These are phyloP conservation scores for Hestina assimilis DNA, from an alignment of 1,140 invertebrate species.

Conservation along the genomic window DNA sequence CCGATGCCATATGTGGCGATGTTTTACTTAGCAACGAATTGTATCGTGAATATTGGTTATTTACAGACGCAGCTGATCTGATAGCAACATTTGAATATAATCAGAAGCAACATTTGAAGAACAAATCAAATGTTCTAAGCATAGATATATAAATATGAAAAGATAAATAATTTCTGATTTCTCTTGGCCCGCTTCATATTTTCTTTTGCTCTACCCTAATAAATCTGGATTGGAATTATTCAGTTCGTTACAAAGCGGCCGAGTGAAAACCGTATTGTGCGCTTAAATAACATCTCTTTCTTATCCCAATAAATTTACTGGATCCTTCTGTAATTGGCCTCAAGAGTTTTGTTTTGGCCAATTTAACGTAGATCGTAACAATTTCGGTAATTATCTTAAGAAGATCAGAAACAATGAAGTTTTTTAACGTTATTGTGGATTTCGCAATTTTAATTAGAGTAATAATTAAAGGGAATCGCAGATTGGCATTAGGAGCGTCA, in stretches of 20 bases:
- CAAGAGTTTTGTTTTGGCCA: conserved; percentile 15
- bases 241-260: conserved; percentile 14
- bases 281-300: conserved; percentile 23
- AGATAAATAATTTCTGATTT: conserved; percentile 1
- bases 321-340: conserved; percentile 25
- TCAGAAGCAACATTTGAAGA: no score
- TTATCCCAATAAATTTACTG: conserved; percentile 19
- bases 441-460: neutral
- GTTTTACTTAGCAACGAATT: no score
- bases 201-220: conserved; percentile 18
- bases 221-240: conserved; percentile 30
- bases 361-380: conserved; percentile 12
- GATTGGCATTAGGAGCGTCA: neutral
- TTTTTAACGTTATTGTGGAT: neutral
- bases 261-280: conserved; percentile 13
- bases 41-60: no score
- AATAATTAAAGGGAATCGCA: neutral
- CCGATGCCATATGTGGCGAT: no score
- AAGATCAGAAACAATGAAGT: conserved; percentile 18
- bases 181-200: neutral
- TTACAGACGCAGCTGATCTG: no score
- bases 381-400: conserved; percentile 21
- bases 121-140: no score
- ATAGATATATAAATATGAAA: no score
- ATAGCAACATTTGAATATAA: no score